Evolutionary conservation across 2,797 vertebrate species (phyloP).

Genomic region (Bryconaethiops microstoma): DNA sequence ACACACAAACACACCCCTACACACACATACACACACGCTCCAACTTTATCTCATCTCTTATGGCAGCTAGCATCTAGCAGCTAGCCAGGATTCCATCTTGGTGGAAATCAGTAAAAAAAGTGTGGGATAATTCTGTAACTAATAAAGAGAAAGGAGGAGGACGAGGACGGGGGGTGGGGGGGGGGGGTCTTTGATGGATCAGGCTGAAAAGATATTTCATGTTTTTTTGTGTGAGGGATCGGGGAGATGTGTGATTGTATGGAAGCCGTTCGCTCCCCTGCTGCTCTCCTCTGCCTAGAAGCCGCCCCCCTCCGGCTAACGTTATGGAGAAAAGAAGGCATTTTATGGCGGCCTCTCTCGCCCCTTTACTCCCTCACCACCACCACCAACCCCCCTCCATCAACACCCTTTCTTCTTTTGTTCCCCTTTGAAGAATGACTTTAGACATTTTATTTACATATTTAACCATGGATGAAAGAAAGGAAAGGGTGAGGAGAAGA

Average conservation of each 20-base stretch:
- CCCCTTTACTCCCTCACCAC: conserved; percentile 71
- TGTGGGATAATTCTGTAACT: conserved; percentile 96
- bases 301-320: conserved; percentile 94
- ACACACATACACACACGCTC: conserved; percentile 44
- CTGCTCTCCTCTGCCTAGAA: conserved; percentile 91
- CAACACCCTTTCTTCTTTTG: conserved; percentile 95
- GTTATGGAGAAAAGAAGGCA: conserved; percentile 98
- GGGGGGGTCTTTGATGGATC: conserved; percentile 88
- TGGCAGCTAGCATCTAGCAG: conserved; percentile 59
- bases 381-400: conserved; percentile 42
- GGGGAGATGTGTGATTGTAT: conserved; percentile 87
- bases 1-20: conserved; percentile 37
- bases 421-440: conserved; percentile 99
- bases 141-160: conserved; percentile 86
- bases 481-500: conserved; percentile 82
- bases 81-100: conserved; percentile 73
- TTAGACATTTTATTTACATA: conserved; percentile 99
- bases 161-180: conserved; percentile 79
- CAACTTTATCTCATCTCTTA: conserved; percentile 76
- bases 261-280: conserved; percentile 87
- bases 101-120: conserved; percentile 85
- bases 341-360: conserved; percentile 98
- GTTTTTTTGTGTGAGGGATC: conserved; percentile 93
- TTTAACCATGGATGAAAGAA: conserved; percentile 99
- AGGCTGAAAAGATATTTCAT: conserved; percentile 98